Evolutionary conservation across 2,113 vertebrate genomes (phyloP), one percentile per base, ranked within the genome.

Genomic region (Axis porcinus): DNA sequence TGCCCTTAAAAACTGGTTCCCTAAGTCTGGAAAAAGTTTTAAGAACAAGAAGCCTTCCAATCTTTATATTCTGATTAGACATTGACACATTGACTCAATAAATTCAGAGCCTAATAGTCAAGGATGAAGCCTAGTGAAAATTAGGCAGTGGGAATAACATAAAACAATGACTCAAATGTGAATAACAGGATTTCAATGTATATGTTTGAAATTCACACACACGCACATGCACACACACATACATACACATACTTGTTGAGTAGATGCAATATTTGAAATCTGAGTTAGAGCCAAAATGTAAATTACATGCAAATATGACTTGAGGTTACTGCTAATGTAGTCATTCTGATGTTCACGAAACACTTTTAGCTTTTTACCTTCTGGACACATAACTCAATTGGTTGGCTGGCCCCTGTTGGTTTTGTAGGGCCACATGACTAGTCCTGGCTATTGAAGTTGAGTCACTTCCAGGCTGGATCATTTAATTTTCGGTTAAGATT

Each of bases 1-100:
- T 10, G 54, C 30, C 15, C 11, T 64, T 52, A 86, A 67, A 89
- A 93, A 47, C 11, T 84, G 52, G 27, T 89, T 89, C 50, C 5
- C 4, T 76, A 85, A 85, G 23, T 89, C 64, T 95, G 17, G 58
- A 97, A 91, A 90, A 94, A 64, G 58, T 57, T 89, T 97, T 57
- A 84, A 83, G 82, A 67, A 79, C 3, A 83, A 81, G 93, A 94
- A 88, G 30, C 7, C 12, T 76, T 88, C 79, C 81, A 43, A 87
- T 60, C 19, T 82, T 79, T 76, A 54, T 30, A 55, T 10, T 74
- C n/a, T 94, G 58, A 82, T 40, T 54, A 85, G 85, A 87, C 36
- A 83, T 2, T 33, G 58, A 85, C 54, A 76, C 15, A 93, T 6
- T 92, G 74, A 85, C 12, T 74, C 27, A 86, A 64, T 81, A 50